Evolutionary conservation across 2,888 invertebrate genomes (phyloP), one percentile per base, ranked within the genome.

Genomic region (Phengaris alcon): DNA sequence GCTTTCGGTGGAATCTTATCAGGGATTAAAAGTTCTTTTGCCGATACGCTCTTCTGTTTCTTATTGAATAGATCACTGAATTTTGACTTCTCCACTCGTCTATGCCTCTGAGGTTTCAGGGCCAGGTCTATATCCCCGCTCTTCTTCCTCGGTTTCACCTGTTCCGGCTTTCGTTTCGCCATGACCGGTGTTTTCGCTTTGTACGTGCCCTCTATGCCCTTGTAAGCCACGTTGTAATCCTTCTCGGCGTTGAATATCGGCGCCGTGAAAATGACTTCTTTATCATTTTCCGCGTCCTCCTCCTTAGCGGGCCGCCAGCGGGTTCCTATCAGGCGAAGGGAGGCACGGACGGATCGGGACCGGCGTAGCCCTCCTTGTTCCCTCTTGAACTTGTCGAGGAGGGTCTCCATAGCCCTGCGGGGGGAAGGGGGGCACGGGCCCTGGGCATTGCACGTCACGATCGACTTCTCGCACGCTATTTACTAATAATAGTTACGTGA

Each of bases 301-400:
- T 91, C 93, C 78, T 91, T 92, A 75, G 84, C 85, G 72, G 91
- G 87, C 81, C 94, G 94, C 90, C 95, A 94, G 85, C 95, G 95
- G 82, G 94, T 94, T 77, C 95, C 94, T 77, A 96, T 95, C 85
- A 95, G 87, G 80, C 96, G 94, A 80, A 96, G 89, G 80, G 96
- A 96, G 80, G 96, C 95, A 82, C 96, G 94, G 85, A 96, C 95
- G 79, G 96, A 96, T 86, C 95, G 94, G 80, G 96, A 94, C 80
- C 96, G 94, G 80, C 95, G 95, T 81, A 92, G 83, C 77, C 90
- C 92, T 84, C 90, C 90, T 84, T 91, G 91, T 86, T 93, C 93
- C 85, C 88, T 88, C 87, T 90, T 90, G 88, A 93, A 89, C 85
- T 87, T 91, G 81, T 94, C 94, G 87, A 93, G 87, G 87, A 93